Evolutionary conservation across 2,888 invertebrate species (phyloP), one percentile per base, ranked within the genome.

Genomic region (Chrysodeixis includens): DNA sequence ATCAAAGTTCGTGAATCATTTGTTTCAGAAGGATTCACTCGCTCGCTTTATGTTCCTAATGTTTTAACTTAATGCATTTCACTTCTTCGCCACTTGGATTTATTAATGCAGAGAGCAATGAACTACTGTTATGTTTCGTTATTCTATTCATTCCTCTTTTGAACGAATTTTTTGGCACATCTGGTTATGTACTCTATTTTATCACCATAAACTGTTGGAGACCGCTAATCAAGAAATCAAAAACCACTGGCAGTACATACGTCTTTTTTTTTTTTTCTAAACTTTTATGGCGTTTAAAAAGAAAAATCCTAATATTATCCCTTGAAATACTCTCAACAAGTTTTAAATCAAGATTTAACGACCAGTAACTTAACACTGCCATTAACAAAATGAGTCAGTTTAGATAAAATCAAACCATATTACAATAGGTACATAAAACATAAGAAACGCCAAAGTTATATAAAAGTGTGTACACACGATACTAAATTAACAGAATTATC

Each of bases 1-100:
- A 80, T 80, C 75, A 80, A 74, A 82, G 82, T 84, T 85, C 6
- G 26, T 62, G 51, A 66, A 61, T 68, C 66, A 76, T 81, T 81
- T 74, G 74, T 82, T 74, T 40, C n/a, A 58, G 62, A 56, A 66
- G 66, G 56, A 56, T 66, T 69, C 54, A 56, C 61, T 66, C 73
- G 64, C 66, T 52, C 57, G 67, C 51, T 64, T 51, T 46, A 20
- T 59, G 35, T 54, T 71, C 60, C 65, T 68, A 32, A 30, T 44
- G 18, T 62, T 46, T 8, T 58, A 54, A 58, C 57, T 58, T 10
- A 20, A 49, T 49, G 46, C 10, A 49, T 49, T 20, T 10, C 18
- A 49, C 46, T 49, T 49, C 46, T 49, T 49, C 18, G 20, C 9
- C 18, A 20, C 46, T 49, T 10, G 18, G 46, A 49, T 49, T 49